These are phyloP conservation scores for Lamprologus tigripictilis DNA, from an alignment of 2,113 vertebrate species.

Conservation along the genomic window DNA sequence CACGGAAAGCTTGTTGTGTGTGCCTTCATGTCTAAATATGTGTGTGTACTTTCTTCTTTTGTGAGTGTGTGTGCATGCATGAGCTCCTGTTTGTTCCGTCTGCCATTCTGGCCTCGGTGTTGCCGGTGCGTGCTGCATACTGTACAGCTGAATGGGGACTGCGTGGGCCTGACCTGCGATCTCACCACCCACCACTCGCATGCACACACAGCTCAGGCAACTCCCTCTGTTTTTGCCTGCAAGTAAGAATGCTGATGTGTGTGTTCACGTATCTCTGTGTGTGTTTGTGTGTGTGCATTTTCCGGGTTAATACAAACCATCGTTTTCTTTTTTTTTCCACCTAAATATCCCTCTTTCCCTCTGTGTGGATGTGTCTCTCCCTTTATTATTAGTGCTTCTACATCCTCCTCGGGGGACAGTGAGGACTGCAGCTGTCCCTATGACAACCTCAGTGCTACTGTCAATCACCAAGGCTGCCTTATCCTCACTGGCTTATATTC, in stretches of 20 bases:
- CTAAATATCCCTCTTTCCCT: background rate
- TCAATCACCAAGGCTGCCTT: constrained; percentile 35
- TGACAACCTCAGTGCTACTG: constrained; percentile 56
- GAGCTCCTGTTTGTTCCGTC: constrained; percentile 49
- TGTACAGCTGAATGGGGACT: constrained; percentile 65
- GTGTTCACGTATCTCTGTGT: background rate
- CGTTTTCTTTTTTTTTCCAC: background rate
- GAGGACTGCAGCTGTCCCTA: constrained; percentile 53
- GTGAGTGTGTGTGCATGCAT: background rate
- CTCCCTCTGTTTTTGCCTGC: constrained; percentile 39
- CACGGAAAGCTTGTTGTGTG: background rate
- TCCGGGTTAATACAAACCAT: constrained; percentile 26
- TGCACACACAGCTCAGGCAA: constrained; percentile 20
- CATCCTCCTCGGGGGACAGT: constrained; percentile 47
- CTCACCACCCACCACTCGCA: constrained; percentile 52
- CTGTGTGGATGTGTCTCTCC: background rate
- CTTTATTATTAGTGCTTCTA: constrained; percentile 42
- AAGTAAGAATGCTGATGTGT: constrained; percentile 2
- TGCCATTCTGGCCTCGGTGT: constrained; percentile 48
- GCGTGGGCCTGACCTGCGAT: constrained; percentile 68
- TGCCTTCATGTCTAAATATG: background rate
- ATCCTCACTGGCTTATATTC: constrained; percentile 10
- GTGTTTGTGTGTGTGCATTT: background rate
- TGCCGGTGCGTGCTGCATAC: constrained; percentile 43
- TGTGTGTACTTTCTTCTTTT: background rate